Base-by-base conservation (phyloP, 2,113 vertebrate genomes). In the Pyrgilauda ruficollis region DNA sequence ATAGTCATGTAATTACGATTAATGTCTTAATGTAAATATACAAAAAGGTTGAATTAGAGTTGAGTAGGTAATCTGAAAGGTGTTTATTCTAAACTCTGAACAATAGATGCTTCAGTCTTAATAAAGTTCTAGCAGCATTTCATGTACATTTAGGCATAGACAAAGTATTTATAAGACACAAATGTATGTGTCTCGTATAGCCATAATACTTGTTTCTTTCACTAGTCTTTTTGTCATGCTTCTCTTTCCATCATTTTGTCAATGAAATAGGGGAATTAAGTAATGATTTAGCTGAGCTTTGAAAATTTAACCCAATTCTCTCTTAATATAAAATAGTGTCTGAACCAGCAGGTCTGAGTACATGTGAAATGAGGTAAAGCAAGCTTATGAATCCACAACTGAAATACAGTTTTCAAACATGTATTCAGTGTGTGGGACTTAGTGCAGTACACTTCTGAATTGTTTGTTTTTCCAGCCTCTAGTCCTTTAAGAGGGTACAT, bases 391-490 rank as follows among this genome's bases (percentile, higher is more conserved):
- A 93, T 93, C 62, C 78, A 73, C 67, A 95, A 67, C 21, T 67
- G 59, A 85, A 91, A 86, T 74, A 66, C 59, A 88, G 64, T 77
- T 87, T 93, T 95, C 22, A 35, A 69, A 50, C 43, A 35, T 58
- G 64, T 22, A 56, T 91, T 89, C 78, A 67, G 17, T 68, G 58
- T 83, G 62, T 80, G 75, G n/a, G 43, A 83, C 58, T 87, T 1
- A 1, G 41, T 59, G 28, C 63, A 67, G 72, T 74, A 73, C 73
- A 61, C 83, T 90, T 92, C 52, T 86, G 82, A 85, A 91, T 30
- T 96, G 76, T 95, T 96, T 97, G 84, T 62, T 96, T 95, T 97
- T 93, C 78, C 82, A 95, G 84, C 26, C 74, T 80, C 75, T 55
- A 30, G 64, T 86, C 87, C 89, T 91, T 91, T 80, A 94, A 96